Conservation (phyloP, 2,888 invertebrate genomes). For the Mythimna vitellina region DNA sequence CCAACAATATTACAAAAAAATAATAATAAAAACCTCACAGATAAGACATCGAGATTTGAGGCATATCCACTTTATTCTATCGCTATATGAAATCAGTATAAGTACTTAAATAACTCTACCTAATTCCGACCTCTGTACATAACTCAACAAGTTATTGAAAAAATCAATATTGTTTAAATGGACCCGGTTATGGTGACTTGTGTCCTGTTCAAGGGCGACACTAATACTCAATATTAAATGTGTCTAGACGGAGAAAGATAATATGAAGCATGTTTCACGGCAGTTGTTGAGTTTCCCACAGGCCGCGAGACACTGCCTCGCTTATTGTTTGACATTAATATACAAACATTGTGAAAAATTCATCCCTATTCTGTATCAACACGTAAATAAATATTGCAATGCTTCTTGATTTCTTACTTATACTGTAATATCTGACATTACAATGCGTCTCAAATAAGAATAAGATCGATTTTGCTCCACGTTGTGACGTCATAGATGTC, state of each 20-base stretch:
- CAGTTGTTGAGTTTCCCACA: slow-evolving; percentile 80
- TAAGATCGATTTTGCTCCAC: no score
- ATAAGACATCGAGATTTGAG: no score
- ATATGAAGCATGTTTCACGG: slow-evolving; percentile 66
- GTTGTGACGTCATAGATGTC: no score
- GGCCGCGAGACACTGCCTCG: slow-evolving; percentile 52
- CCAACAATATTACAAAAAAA: no score
- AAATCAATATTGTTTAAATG: slow-evolving; percentile 25
- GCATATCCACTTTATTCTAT: no score
- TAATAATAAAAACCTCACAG: no score
- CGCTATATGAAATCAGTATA: no score
- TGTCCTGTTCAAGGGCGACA: slow-evolving; percentile 45
- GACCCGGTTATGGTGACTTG: slow-evolving; percentile 13
- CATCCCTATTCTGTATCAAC: slow-evolving; percentile 36
- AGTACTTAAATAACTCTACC: no score
- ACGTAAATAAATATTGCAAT: slow-evolving; percentile 20
- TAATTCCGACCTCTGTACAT: no score
- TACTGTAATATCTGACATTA: slow-evolving; percentile 9
- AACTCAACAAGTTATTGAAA: background rate
- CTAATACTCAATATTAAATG: slow-evolving; percentile 63
- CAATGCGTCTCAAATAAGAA: no score
- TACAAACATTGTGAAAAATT: slow-evolving; percentile 60
- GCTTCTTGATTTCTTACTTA: slow-evolving; percentile 22
- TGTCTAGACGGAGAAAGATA: slow-evolving; percentile 77
- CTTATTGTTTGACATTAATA: slow-evolving; percentile 57